Conservation (phyloP, 1,140 invertebrate species). For the Chionoecetes opilio region DNA sequence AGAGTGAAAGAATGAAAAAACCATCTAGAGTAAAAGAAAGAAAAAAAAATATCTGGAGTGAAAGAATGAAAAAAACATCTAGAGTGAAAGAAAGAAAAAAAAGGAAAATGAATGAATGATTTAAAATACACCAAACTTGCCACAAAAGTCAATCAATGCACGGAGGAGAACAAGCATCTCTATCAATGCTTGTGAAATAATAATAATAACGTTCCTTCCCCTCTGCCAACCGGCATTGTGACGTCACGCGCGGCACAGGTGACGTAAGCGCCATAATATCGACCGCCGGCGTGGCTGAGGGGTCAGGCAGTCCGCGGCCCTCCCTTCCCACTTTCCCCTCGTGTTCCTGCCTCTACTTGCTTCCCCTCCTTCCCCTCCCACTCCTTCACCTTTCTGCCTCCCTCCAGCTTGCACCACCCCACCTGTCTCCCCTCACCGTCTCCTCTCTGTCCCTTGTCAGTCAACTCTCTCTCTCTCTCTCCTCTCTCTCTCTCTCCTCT, state of each 20-base stretch:
- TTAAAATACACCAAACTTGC: neutral
- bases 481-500: neutral
- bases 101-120: neutral
- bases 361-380: neutral
- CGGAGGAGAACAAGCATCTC: neutral
- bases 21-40: neutral
- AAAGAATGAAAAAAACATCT: neutral
- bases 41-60: neutral
- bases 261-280: neutral
- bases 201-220: neutral
- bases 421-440: neutral
- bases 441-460: neutral
- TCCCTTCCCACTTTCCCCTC: neutral
- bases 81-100: neutral
- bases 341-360: neutral
- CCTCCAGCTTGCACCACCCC: neutral
- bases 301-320: neutral
- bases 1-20: neutral
- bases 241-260: neutral
- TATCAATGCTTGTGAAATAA: neutral
- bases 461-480: neutral
- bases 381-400: neutral
- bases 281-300: neutral
- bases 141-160: neutral
- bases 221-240: neutral